Base-by-base conservation (phyloP, 2,888 invertebrate genomes). In the Prenolepis imparis region DNA sequence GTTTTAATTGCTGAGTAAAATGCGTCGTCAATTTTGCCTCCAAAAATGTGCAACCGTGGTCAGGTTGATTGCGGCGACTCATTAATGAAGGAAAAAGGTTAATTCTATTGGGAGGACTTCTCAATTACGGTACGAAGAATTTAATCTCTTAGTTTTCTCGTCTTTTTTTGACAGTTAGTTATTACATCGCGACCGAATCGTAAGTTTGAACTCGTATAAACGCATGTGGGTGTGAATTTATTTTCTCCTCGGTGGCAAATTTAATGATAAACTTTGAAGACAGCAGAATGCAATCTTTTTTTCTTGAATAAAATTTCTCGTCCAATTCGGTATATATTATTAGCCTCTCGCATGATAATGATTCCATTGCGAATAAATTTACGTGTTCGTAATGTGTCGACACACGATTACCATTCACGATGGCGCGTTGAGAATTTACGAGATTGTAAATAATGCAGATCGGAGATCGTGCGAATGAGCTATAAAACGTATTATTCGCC, bases 41-140 rank as follows among this genome's bases (percentile, higher is more conserved):
- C 28, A 18, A 75, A 18, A 72, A 24, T 15, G 3, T 55, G 3
- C 39, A 55, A 55, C n/a, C 18, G 28, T 18, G 24, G 21, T 4
- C 11, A 18, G 21, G 28, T 41, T 55, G 28, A 77, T 68, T 55
- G 39, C 32, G 21, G 32, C 3, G 11, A 28, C 61, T 32, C 15
- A 41, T 48, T 63, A 64, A 74, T 44, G n/a, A 36, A 75, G 18
- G 24, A 66, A 68, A 77, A 64, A 24, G 9, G 4, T 52, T 68
- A 4, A 77, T 68, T 55, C 28, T 3, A 41, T 36, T n/a, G n/a
- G 28, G 24, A 18, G 8, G 1, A 55, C 39, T 28, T 66, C n/a
- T 77, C n/a, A 39, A 28, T 68, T 55, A 39, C 55, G 44, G 18
- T 15, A 39, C n/a, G 28, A 32, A 12, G n/a, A 68, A 41, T 67